These are phyloP conservation scores for Hemithea aestivaria DNA, from an alignment of 2,888 invertebrate genomes.

Conservation along the genomic window DNA sequence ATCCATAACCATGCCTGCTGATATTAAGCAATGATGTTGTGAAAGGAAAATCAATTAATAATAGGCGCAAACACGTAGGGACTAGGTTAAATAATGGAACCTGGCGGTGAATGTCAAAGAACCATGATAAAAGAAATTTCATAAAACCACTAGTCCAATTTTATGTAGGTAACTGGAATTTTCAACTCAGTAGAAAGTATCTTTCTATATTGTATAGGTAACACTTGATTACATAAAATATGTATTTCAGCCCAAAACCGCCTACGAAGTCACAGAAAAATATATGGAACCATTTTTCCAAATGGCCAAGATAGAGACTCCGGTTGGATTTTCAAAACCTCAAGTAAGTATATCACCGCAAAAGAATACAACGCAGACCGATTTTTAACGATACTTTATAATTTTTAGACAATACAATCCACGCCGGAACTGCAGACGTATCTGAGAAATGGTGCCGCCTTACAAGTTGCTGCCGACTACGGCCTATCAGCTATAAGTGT, in stretches of 20 bases:
- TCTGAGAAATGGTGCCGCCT: conserved; percentile 57
- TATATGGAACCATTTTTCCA: conserved; percentile 49
- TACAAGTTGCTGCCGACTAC: conserved; percentile 64
- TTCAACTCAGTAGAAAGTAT: too few species aligned
- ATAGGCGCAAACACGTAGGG: too few species aligned
- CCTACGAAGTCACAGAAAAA: conserved; percentile 68
- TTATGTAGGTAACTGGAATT: too few species aligned
- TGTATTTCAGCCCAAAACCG: conserved; percentile 49
- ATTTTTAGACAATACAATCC: conserved; percentile 38
- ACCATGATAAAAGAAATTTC: too few species aligned
- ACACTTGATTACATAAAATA: neutral
- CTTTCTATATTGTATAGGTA: too few species aligned
- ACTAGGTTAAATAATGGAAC: too few species aligned
- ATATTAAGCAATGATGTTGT: too few species aligned
- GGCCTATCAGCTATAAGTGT: conserved; percentile 63
- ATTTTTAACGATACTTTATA: neutral
- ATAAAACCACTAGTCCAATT: too few species aligned
- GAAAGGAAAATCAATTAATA: too few species aligned
- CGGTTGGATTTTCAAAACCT: conserved; percentile 64
- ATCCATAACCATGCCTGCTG: too few species aligned
- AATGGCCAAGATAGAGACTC: conserved; percentile 54
- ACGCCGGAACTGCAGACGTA: conserved; percentile 64
- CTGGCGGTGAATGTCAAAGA: too few species aligned
- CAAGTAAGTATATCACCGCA: conserved; percentile 40
- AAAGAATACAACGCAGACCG: neutral